Evolutionary conservation across 2,888 invertebrate species (phyloP), one percentile per base, ranked within the genome.

Genomic region (Acrobasis consociella): DNA sequence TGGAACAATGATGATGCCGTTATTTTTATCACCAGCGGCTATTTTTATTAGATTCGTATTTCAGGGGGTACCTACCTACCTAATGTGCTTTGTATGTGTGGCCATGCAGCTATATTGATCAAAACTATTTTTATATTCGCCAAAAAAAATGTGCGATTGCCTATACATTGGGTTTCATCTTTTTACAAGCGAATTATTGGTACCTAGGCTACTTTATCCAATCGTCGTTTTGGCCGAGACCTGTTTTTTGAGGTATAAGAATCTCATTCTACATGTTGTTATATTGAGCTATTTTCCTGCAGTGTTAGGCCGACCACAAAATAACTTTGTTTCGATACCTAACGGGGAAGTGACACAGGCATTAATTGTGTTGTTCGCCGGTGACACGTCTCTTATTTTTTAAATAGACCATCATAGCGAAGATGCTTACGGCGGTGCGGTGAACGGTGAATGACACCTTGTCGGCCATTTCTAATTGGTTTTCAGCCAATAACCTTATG

Each of bases 11-110:
- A 65, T 66, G 63, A 61, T 69, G 58, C 60, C 59, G 55, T 66
- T 67, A 69, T 69, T 69, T 69, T 67, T 69, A 67, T 67, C 69
- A 64, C 69, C 59, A 69, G 69, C 69, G 64, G 64, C 69, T 69
- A 69, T 69, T 66, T 66, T 64, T n/a, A n/a, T n/a, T 69, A 69
- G 65, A 64, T 66, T 66, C 63, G 42, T 67, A 67, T 68, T 65
- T 65, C 64, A 60, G 63, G 65, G 67, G 65, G 62, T 59, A 66
- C 52, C 22, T 62, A 62, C 60, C 60, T 63, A 63, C 63, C n/a
- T 62, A 50, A 64, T 65, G 63, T 56, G 61, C 61, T 65, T 53
- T 63, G 55, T 65, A 58, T 53, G 38, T 60, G 37, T 60, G 13
- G 39, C 16, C 16, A 37, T 31, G 49, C 2, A 46, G 58, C 58